phyloP scores from a whole-genome alignment of 92 coral and sea anemone species.

The Palythoa heliodiscus region DNA sequence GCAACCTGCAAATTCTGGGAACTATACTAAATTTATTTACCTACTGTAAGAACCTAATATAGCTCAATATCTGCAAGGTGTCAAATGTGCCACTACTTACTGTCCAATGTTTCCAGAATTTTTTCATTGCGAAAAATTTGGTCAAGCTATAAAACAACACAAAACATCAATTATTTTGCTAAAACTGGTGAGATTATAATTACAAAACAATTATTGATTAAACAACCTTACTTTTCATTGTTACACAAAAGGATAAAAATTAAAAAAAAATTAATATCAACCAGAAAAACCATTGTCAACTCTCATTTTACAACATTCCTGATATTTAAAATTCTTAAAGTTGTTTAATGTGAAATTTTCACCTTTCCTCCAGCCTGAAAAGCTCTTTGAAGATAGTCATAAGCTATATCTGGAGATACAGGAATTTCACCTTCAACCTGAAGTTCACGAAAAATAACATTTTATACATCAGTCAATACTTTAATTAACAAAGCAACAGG shows the following conservation, averaged over 20 bases:
- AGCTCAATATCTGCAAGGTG: too few species aligned
- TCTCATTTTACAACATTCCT: too few species aligned
- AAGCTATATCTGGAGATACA: conserved; percentile 80
- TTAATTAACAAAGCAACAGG: too few species aligned
- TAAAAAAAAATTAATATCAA: too few species aligned
- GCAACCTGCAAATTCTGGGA: too few species aligned
- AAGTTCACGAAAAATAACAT: not conserved
- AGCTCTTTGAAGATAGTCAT: conserved; percentile 80
- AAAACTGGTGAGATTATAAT: not conserved
- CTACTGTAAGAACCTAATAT: too few species aligned
- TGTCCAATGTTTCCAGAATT: conserved; percentile 74
- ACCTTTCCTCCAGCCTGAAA: conserved; percentile 95
- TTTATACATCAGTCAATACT: not conserved
- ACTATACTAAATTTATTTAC: too few species aligned
- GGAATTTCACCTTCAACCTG: conserved; percentile 86
- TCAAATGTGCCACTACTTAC: conserved; percentile 40
- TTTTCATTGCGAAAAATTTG: conserved; percentile 88
- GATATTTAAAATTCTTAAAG: not conserved
- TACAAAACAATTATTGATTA: too few species aligned
- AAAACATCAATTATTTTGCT: not conserved
- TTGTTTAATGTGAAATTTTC: not conserved
- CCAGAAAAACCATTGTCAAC: too few species aligned
- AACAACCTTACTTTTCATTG: too few species aligned
- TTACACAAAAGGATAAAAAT: too few species aligned
- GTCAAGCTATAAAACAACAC: conserved; percentile 67